A percentile compares a stretch with the other conserved stretches of the same genome.
Evolutionary conservation across 2,888 invertebrate species (phyloP).

Genomic region (Steinernema hermaphroditum): DNA sequence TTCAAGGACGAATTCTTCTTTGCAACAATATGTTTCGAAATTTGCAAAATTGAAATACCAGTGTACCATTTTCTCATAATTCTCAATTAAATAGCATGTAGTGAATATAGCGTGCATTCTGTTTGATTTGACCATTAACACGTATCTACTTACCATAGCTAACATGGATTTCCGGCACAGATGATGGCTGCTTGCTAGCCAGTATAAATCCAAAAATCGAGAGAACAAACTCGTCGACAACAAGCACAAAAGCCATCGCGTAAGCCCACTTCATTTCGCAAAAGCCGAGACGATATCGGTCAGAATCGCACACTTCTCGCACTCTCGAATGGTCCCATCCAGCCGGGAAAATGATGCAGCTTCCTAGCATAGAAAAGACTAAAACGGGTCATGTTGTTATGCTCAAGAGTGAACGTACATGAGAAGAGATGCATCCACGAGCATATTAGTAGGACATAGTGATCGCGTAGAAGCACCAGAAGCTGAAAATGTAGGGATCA

Average conservation of each 20-base stretch:
- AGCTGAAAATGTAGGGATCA: conserved; percentile 45
- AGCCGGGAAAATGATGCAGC: conserved; percentile 68
- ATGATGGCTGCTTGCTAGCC: conserved; percentile 61
- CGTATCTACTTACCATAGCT: conserved; percentile 25
- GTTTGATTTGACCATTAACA: no score
- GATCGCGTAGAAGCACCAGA: conserved; percentile 54
- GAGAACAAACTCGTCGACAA: conserved; percentile 68
- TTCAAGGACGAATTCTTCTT: no score
- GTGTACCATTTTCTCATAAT: no score
- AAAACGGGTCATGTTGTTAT: conserved; percentile 37
- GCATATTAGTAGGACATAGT: conserved; percentile 82
- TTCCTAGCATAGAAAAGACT: conserved; percentile 68
- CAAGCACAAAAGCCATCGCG: conserved; percentile 68
- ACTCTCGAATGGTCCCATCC: conserved; percentile 68
- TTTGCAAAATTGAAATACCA: no score
- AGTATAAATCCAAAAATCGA: conserved; percentile 68
- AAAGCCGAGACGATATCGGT: conserved; percentile 65
- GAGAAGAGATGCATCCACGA: conserved; percentile 94
- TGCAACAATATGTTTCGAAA: no score
- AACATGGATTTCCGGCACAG: conserved; percentile 35
- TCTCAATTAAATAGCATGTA: no score
- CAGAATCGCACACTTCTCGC: conserved; percentile 66
- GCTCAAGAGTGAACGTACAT: conserved; percentile 73
- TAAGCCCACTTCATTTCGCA: conserved; percentile 69
- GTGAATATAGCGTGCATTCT: no score